A percentile compares a stretch with the other conserved stretches of the same genome.
Evolutionary conservation across 2,888 invertebrate species (phyloP).

Genomic region (Cheilosia scutellata): DNA sequence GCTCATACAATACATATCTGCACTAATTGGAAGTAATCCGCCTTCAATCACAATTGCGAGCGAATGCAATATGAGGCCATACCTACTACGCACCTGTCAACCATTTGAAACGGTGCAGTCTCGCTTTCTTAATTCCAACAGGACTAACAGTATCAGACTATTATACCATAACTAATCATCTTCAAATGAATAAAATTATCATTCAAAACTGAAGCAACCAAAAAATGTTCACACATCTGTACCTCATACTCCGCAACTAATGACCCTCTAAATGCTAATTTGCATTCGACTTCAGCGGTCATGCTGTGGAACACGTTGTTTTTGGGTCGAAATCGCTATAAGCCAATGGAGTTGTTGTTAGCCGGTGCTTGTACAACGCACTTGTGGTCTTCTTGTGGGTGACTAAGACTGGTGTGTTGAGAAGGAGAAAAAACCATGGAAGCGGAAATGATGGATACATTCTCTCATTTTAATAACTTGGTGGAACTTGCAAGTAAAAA

Average conservation of each 20-base stretch:
- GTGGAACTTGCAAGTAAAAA: conserved; percentile 46
- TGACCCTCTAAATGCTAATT: conserved; percentile 74
- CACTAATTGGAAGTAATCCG: neutral
- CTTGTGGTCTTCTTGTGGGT: conserved; percentile 50
- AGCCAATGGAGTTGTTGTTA: conserved; percentile 15
- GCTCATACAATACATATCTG: neutral
- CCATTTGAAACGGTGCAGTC: neutral
- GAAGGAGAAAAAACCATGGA: conserved; percentile 81
- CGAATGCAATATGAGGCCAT: neutral
- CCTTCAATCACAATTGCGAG: neutral
- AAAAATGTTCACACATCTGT: conserved; percentile 65
- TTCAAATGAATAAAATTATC: conserved; percentile 53
- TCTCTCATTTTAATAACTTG: conserved; percentile 72
- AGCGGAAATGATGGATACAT: conserved; percentile 84
- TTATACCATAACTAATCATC: conserved; percentile 45
- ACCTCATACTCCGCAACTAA: conserved; percentile 42
- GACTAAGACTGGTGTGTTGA: conserved; percentile 48
- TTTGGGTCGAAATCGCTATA: conserved; percentile 60
- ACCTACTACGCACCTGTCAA: neutral
- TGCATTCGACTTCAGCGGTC: conserved; percentile 70
- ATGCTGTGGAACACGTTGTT: conserved; percentile 68
- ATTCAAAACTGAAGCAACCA: conserved; percentile 30
- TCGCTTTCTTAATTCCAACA: neutral
- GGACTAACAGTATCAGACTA: conserved; percentile 1
- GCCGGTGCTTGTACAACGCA: conserved; percentile 61